These are phyloP conservation scores for Podilymbus podiceps DNA, from an alignment of 2,113 vertebrate species.

Conservation along the genomic window DNA sequence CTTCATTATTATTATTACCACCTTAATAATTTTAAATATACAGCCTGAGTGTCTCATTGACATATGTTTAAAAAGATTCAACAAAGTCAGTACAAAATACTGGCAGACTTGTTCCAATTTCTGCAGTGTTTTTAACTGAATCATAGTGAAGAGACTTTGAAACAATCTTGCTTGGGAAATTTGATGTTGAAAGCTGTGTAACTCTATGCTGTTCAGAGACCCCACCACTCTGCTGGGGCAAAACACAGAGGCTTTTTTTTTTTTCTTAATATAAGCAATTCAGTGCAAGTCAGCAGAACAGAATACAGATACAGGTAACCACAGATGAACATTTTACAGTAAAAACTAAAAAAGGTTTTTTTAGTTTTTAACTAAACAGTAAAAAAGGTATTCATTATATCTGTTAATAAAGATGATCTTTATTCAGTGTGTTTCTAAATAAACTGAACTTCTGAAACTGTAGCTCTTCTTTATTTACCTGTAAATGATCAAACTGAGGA, in stretches of 20 bases:
- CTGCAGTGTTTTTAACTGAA: background rate
- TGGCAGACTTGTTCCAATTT: background rate
- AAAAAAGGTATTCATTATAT: background rate
- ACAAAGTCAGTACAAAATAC: background rate
- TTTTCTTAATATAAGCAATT: background rate
- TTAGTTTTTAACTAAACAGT: too few species aligned
- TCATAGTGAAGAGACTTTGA: background rate
- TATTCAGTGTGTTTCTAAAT: background rate
- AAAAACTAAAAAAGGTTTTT: background rate
- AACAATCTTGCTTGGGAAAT: background rate
- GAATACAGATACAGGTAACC: background rate
- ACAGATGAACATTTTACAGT: background rate
- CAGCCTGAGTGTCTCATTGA: background rate
- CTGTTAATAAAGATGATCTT: background rate
- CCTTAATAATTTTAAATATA: background rate
- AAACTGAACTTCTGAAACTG: background rate
- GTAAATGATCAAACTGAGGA: background rate
- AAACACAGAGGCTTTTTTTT: background rate
- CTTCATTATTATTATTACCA: background rate
- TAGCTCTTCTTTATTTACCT: background rate
- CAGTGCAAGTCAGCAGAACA: background rate
- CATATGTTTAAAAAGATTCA: background rate
- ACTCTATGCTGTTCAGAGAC: background rate
- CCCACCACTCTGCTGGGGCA: background rate
- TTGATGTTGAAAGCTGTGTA: background rate